Evolutionary conservation across 2,888 invertebrate genomes (phyloP), one percentile per base, ranked within the genome.

Genomic region (Eretmocerus hayati): DNA sequence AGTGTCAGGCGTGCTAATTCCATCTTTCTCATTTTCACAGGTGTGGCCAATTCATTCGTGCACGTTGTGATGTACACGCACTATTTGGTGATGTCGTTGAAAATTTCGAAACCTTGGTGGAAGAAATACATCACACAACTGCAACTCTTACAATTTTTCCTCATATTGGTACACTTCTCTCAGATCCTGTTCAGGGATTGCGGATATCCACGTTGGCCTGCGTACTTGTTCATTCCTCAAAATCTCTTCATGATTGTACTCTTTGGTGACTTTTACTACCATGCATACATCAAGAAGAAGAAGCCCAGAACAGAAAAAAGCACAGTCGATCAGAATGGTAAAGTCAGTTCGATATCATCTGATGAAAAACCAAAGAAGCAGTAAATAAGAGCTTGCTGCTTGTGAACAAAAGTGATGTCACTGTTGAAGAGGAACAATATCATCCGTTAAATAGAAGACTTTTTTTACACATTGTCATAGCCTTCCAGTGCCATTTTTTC

Each of bases 91-190:
- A 80, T 87, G 1, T 77, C 77, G 4, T 54, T 80, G 46, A 78
- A 78, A 11, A 74, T 78, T 2, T 62, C 71, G 13, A 75, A 74
- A 61, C 67, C 85, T 1, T 87, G 87, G 85, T 87, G 90, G 85
- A 92, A 92, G 66, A 87, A 85, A 56, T 78, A 87, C 62, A 83
- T 93, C 52, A 92, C 92, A 0, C 86, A 85, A 62, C 64, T 91
- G 58, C 92, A 93, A 73, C 78, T 92, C 75, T 15, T 76, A 0
- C 87, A 87, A 65, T 87, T 88, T 62, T 71, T 80, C 23, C 61
- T 78, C 52, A 71, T 81, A 23, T 69, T 80, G 0, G 46, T 81
- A 0, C 83, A 84, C 64, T 78, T 75, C 68, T 52, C 64, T 0
- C 58, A 67, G 11, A 50, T 79, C 30, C 58, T 76, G 1, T 73